phyloP scores from a whole-genome alignment of 2,797 vertebrate genomes.

The Molossus molossus region DNA sequence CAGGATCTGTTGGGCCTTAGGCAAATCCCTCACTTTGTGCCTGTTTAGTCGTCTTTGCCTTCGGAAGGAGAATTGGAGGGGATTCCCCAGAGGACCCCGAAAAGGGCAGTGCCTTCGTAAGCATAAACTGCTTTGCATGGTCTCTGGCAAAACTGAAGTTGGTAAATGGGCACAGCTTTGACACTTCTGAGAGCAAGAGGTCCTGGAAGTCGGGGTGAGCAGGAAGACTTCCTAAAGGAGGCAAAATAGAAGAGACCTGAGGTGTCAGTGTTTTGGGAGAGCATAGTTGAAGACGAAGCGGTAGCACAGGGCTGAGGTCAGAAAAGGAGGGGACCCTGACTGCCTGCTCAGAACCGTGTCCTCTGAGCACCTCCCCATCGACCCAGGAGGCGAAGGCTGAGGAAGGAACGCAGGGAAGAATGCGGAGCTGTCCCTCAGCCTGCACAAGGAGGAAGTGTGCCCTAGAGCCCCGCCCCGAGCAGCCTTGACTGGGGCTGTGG shows the following conservation, averaged over 20 bases:
- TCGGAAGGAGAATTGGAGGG: background rate
- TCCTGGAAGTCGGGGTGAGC: background rate
- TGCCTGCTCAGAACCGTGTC: background rate
- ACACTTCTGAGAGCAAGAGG: background rate
- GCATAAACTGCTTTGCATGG: background rate
- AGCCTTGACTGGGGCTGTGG: background rate
- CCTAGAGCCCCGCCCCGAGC: rapidly evolving
- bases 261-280: too few species aligned
- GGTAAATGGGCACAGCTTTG: background rate
- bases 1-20: background rate
- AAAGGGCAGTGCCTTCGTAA: background rate
- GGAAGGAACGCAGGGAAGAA: background rate
- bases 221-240: background rate
- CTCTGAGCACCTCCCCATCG: background rate
- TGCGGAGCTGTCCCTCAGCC: background rate
- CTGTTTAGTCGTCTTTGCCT: background rate
- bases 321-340: background rate
- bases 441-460: background rate
- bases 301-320: background rate
- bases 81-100: background rate
- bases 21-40: background rate
- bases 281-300: background rate
- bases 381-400: background rate
- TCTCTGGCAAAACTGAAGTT: background rate
- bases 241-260: background rate